A percentile compares a stretch with the other conserved stretches of the same genome.
Conservation (phyloP, 2,113 vertebrate species). For the Passer montanus region DNA sequence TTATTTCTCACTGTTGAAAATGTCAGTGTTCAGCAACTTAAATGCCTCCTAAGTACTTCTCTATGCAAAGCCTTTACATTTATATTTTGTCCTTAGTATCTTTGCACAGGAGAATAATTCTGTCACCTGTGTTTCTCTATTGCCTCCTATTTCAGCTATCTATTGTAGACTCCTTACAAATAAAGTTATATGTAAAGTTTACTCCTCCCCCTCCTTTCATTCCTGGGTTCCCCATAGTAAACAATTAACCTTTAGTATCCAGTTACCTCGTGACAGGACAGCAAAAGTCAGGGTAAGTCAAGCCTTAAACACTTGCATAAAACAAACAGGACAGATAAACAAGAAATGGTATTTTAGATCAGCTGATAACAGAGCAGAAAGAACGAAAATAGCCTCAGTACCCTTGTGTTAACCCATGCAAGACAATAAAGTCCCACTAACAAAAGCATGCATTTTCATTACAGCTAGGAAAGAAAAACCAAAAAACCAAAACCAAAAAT, state of each 20-base stretch:
- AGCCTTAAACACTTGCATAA: conserved; percentile 25
- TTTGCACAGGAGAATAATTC: not conserved
- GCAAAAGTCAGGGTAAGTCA: conserved; percentile 40
- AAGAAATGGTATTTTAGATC: conserved; percentile 37
- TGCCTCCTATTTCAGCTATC: not conserved
- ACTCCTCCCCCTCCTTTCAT: conserved; percentile 1
- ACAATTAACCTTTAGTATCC: conserved; percentile 28
- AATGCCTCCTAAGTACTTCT: not conserved
- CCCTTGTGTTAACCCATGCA: conserved; percentile 11
- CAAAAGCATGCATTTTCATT: not conserved
- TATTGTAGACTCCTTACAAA: not conserved
- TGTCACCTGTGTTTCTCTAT: not conserved
- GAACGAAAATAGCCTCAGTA: conserved; percentile 1
- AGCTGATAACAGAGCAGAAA: conserved; percentile 13
- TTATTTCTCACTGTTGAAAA: not conserved
- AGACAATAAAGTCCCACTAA: not conserved
- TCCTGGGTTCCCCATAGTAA: not conserved
- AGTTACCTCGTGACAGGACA: conserved; percentile 34
- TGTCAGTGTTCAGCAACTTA: not conserved
- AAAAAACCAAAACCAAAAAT: not conserved
- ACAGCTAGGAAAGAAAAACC: not conserved
- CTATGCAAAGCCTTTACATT: not conserved
- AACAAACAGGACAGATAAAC: conserved; percentile 40
- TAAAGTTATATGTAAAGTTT: conserved; percentile 7
- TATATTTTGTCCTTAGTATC: not conserved